Evolutionary conservation across 2,888 invertebrate species (phyloP), one percentile per base, ranked within the genome.

Genomic region (Hydrotaea cyrtoneurina): DNA sequence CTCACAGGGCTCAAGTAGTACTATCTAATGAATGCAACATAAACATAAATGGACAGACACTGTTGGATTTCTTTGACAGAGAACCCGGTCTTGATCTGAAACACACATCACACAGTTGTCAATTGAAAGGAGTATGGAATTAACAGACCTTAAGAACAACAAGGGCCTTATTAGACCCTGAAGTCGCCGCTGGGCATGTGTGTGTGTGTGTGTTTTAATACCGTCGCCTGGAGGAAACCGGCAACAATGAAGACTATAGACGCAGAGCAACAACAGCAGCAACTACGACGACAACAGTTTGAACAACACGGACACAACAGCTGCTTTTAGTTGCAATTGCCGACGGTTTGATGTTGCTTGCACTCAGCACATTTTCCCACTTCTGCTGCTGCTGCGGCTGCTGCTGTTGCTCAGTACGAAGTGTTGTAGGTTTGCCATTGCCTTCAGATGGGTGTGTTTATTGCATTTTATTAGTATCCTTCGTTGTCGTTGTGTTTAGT

Each of bases 401-500:
- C 57, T 19, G 55, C 21, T 77, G 43, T 26, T 53, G 73, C 46
- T 72, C n/a, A n/a, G 17, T 19, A 69, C 73, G 55, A 50, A 39
- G 19, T 59, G 59, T 78, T 80, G 75, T 78, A 36, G 21, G 53
- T 72, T 46, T 36, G 50, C 39, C 50, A 81, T 31, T 76, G 53
- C 69, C 53, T 79, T 76, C 66, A 73, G 78, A 80, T 83, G 85
- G 80, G 72, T 80, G 85, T 80, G 82, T 85, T 82, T 85, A 86
- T 83, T 86, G 86, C 81, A 86, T 83, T 83, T 83, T 86, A 83
- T 86, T 86, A 80, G 78, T 86, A 82, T 83, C 73, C 76, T 74
- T 74, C 79, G 72, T 59, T 80, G 43, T 36, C n/a, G 59, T 17
- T 59, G 15, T 78, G 66, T 62, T 69, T n/a, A 26, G 66, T 83